Conservation (phyloP, 2,888 invertebrate species). For the Cryptocephalus primarius region DNA sequence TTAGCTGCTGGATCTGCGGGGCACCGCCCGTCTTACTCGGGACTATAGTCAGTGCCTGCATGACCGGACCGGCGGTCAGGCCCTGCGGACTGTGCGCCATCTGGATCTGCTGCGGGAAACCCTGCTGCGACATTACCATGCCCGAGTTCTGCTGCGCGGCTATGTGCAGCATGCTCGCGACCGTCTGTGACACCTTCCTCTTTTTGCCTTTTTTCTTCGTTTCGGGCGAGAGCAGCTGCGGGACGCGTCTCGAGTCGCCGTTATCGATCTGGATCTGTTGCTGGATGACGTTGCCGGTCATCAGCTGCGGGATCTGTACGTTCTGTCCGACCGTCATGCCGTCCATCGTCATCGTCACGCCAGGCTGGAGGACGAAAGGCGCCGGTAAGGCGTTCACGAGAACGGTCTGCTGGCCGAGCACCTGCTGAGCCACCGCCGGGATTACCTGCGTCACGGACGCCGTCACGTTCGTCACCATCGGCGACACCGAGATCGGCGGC, state of each 20-base stretch:
- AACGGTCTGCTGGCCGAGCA: constrained; percentile 65
- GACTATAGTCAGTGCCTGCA: constrained; percentile 66
- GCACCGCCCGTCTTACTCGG: constrained; percentile 65
- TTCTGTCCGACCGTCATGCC: constrained; percentile 49
- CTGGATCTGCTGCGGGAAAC: constrained; percentile 66
- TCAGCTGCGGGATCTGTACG: constrained; percentile 56
- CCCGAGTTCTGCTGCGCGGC: constrained; percentile 54
- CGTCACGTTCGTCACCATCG: constrained; percentile 54
- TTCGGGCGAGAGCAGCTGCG: constrained; percentile 54
- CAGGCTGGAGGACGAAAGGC: constrained; percentile 68
- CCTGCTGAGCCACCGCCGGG: constrained; percentile 50
- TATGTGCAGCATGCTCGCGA: constrained; percentile 60
- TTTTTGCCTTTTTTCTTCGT: constrained; percentile 55
- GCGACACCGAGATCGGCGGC: constrained; percentile 51
- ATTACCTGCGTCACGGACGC: constrained; percentile 55
- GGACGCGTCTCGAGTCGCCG: constrained; percentile 40
- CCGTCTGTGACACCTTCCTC: constrained; percentile 59
- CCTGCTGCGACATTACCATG: constrained; percentile 45
- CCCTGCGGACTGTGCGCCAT: constrained; percentile 54
- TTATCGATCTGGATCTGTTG: constrained; percentile 44
- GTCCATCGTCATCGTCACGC: constrained; percentile 62
- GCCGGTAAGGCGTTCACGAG: constrained; percentile 70
- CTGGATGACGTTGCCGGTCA: constrained; percentile 52
- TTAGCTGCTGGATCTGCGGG: constrained; percentile 61
- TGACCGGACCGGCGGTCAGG: constrained; percentile 54